A percentile compares a stretch with the other conserved stretches of the same genome.
Evolutionary conservation across 2,113 vertebrate genomes (phyloP).

Genomic region (Smithornis capensis): DNA sequence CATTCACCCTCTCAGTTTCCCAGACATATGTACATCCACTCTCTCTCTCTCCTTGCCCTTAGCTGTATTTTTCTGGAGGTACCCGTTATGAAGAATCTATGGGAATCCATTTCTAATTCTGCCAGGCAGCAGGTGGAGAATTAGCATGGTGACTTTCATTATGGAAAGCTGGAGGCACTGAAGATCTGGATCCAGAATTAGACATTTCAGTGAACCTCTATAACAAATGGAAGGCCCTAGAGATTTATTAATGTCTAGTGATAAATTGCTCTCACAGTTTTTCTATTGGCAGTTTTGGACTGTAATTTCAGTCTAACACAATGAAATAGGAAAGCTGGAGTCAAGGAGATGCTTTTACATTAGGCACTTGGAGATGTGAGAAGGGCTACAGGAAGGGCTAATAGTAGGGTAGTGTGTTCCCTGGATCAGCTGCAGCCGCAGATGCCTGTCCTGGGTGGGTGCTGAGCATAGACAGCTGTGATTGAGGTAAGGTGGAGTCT

Average conservation of each 20-base stretch:
- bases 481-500: background rate
- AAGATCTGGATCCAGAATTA: background rate
- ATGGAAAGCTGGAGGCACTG: background rate
- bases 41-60: background rate
- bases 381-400: background rate
- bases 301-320: background rate
- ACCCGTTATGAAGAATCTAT: background rate
- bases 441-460: background rate
- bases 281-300: background rate
- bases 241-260: background rate
- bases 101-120: background rate
- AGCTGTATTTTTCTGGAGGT: background rate
- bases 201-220: background rate
- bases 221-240: background rate
- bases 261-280: background rate
- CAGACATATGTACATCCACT: background rate
- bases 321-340: background rate
- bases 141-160: slow-evolving; percentile 10
- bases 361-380: background rate
- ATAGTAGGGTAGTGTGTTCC: background rate
- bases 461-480: background rate
- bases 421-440: accelerated
- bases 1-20: background rate
- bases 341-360: background rate
- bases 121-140: background rate